These are phyloP conservation scores for Trogon surrucura DNA, from an alignment of 2,113 vertebrate species.

Conservation along the genomic window DNA sequence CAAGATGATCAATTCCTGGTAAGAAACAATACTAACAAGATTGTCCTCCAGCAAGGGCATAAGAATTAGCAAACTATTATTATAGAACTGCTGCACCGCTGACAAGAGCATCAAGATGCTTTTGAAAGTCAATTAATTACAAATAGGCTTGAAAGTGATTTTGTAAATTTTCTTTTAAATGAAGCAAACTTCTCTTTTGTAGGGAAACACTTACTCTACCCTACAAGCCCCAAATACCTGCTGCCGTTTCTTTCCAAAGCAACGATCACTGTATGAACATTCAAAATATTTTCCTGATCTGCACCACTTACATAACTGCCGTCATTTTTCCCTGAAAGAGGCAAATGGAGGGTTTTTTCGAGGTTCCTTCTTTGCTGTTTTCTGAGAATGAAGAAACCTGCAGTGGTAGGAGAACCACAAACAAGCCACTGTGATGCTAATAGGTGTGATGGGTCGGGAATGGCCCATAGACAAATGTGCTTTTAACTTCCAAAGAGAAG, in stretches of 20 bases:
- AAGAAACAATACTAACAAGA: neutral
- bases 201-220: neutral
- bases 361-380: neutral
- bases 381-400: neutral
- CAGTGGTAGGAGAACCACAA: fast-evolving
- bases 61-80: neutral
- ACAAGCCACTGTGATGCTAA: neutral
- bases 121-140: neutral
- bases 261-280: neutral
- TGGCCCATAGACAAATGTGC: neutral
- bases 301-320: fast-evolving
- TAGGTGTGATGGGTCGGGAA: neutral
- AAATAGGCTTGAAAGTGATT: neutral
- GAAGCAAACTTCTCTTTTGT: neutral
- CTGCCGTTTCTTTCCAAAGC: neutral
- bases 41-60: neutral
- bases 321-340: neutral
- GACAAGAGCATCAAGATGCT: neutral
- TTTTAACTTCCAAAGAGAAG: neutral
- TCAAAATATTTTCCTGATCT: neutral
- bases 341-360: fast-evolving
- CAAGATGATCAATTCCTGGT: neutral
- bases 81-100: neutral
- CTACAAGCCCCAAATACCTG: neutral
- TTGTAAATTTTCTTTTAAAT: neutral